These are phyloP conservation scores for Zosterops hypoxanthus DNA, from an alignment of 2,113 vertebrate genomes.

Conservation along the genomic window DNA sequence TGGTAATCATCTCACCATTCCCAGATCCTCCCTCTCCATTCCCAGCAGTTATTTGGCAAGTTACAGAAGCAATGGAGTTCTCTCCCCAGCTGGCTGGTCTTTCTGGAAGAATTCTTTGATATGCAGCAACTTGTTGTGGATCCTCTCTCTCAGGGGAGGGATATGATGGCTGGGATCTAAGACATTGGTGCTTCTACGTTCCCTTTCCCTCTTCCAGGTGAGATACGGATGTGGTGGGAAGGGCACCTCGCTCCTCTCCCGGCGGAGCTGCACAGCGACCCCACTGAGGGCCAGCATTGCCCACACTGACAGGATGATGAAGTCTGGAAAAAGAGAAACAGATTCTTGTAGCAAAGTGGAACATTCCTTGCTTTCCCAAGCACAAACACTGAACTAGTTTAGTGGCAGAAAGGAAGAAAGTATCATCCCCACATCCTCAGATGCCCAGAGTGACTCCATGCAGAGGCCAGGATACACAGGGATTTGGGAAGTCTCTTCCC, in stretches of 20 bases:
- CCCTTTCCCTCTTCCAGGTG: conserved; percentile 87
- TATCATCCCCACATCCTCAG: background rate
- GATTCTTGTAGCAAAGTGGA: background rate
- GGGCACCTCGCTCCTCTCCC: conserved; percentile 79
- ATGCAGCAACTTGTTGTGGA: conserved; percentile 70
- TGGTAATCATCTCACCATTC: background rate
- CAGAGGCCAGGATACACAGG: background rate
- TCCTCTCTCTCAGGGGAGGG: conserved; percentile 82
- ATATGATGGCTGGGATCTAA: conserved; percentile 93
- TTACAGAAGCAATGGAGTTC: conserved; percentile 90
- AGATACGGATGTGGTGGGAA: conserved; percentile 92
- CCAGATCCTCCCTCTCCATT: background rate
- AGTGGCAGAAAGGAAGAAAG: background rate
- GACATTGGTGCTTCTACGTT: conserved; percentile 92
- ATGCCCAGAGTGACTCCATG: background rate
- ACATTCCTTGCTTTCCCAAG: background rate
- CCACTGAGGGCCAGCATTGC: conserved; percentile 83
- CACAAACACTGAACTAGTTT: background rate
- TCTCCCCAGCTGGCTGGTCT: conserved; percentile 80
- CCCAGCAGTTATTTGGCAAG: background rate
- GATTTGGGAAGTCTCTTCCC: background rate
- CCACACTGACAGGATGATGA: conserved; percentile 86
- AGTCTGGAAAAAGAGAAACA: conserved; percentile 73
- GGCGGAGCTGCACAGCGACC: conserved; percentile 83
- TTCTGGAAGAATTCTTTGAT: conserved; percentile 74